phyloP scores from a whole-genome alignment of 64 coral and sea anemone genomes.

The Stichodactyla mertensii region DNA sequence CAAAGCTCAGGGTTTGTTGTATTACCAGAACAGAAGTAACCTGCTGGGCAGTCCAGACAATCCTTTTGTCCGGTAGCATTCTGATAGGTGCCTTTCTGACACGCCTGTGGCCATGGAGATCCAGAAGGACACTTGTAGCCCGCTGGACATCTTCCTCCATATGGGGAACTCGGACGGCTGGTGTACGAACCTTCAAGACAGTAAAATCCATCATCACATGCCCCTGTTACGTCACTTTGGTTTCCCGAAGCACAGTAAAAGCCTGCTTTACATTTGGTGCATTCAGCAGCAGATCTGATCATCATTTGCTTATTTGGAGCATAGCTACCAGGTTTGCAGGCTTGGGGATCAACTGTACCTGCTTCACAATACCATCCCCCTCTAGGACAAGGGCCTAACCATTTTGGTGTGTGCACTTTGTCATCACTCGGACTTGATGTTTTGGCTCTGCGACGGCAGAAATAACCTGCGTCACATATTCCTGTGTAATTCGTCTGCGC shows the following conservation, averaged over 20 bases:
- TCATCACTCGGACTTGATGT: conserved; percentile 50
- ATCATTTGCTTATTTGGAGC: conserved; percentile 51
- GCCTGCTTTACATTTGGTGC: conserved; percentile 66
- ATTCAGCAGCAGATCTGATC: conserved; percentile 44
- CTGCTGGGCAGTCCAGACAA: conserved; percentile 67
- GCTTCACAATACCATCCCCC: conserved; percentile 78
- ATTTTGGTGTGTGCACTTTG: background rate
- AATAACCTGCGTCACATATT: conserved; percentile 79
- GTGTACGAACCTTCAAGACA: conserved; percentile 79
- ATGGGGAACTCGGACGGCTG: conserved; percentile 41
- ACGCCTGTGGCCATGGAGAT: conserved; percentile 69
- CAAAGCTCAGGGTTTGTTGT: conserved; percentile 75
- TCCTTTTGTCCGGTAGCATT: conserved; percentile 67
- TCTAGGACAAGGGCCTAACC: conserved; percentile 73
- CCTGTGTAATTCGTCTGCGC: conserved; percentile 56
- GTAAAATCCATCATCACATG: conserved; percentile 70
- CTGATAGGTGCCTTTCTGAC: conserved; percentile 71
- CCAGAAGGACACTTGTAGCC: conserved; percentile 68
- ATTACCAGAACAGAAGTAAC: conserved; percentile 90
- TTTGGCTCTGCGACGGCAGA: conserved; percentile 53
- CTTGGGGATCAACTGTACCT: conserved; percentile 30
- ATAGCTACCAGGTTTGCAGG: conserved; percentile 73
- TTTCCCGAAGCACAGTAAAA: conserved; percentile 68
- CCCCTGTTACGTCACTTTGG: conserved; percentile 43
- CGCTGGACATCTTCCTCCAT: conserved; percentile 81